phyloP scores from a whole-genome alignment of 2,113 vertebrate species.

The Phyllopteryx taeniolatus region DNA sequence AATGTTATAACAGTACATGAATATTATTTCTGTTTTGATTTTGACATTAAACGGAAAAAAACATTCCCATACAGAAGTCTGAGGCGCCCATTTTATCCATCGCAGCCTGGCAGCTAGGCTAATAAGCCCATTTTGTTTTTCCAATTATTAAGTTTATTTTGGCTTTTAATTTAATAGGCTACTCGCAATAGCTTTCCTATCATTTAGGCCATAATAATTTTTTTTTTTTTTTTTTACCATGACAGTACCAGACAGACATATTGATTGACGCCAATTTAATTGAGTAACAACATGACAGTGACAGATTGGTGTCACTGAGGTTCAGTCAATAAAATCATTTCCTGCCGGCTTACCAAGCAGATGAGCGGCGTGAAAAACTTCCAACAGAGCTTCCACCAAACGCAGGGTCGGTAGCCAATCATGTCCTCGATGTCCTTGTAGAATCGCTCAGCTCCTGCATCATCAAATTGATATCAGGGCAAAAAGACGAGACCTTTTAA shows the following conservation, averaged over 20 bases:
- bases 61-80: no score
- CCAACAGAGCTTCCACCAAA: constrained; percentile 91
- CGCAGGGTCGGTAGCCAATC: constrained; percentile 86
- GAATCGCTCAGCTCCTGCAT: constrained; percentile 83
- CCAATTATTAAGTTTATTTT: background rate
- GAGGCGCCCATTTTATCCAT: background rate
- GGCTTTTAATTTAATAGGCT: background rate
- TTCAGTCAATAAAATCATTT: constrained; percentile 15
- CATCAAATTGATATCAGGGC: background rate
- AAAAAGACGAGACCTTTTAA: background rate
- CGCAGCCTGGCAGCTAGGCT: background rate
- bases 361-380: constrained; percentile 83
- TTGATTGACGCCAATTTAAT: background rate
- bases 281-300: background rate
- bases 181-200: no score
- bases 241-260: background rate
- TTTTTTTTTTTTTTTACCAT: background rate
- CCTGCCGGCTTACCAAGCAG: constrained; percentile 76
- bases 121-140: background rate
- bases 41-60: no score
- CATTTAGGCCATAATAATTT: background rate
- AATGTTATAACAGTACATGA: no score
- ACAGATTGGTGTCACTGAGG: background rate
- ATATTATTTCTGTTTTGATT: no score
- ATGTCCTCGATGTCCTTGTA: constrained; percentile 88